A percentile compares a stretch with the other conserved stretches of the same genome.
phyloP scores from a whole-genome alignment of 2,888 invertebrate genomes.

The Ypsolopha sequella region DNA sequence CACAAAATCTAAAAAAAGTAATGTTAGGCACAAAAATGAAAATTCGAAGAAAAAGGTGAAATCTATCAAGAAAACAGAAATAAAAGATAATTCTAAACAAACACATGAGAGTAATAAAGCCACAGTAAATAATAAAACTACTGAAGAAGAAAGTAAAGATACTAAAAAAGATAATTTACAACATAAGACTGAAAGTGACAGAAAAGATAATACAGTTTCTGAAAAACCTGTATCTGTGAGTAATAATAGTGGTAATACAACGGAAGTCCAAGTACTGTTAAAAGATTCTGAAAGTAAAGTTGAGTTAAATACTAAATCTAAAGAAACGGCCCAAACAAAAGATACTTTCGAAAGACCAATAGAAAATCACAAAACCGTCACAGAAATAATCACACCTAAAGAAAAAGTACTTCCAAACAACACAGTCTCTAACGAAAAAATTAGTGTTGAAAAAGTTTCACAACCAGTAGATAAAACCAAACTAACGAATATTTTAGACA shows the following conservation, averaged over 20 bases:
- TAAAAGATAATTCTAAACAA: constrained; percentile 3
- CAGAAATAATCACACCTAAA: neutral
- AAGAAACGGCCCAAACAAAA: constrained; percentile 16
- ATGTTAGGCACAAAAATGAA: constrained; percentile 24
- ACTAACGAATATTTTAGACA: constrained; percentile 47
- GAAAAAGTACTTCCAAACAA: neutral
- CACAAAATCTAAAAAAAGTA: constrained; percentile 38
- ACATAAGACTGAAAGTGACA: neutral
- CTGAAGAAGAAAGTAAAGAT: neutral
- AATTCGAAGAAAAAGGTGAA: constrained; percentile 12
- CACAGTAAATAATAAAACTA: neutral
- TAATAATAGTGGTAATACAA: too few species aligned
- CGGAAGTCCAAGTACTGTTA: too few species aligned
- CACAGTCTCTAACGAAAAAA: neutral
- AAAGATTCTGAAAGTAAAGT: too few species aligned
- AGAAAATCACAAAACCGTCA: constrained; percentile 18
- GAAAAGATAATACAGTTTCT: too few species aligned
- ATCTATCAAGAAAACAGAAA: constrained; percentile 4
- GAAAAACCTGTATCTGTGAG: too few species aligned
- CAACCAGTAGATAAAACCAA: neutral
- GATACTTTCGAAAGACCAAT: constrained; percentile 32
- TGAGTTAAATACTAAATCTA: neutral
- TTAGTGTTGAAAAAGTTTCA: neutral
- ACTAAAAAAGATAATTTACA: neutral
- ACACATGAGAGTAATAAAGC: neutral